Evolutionary conservation across 2,888 invertebrate species (phyloP), one percentile per base, ranked within the genome.

Genomic region (Hydrotaea cyrtoneurina): DNA sequence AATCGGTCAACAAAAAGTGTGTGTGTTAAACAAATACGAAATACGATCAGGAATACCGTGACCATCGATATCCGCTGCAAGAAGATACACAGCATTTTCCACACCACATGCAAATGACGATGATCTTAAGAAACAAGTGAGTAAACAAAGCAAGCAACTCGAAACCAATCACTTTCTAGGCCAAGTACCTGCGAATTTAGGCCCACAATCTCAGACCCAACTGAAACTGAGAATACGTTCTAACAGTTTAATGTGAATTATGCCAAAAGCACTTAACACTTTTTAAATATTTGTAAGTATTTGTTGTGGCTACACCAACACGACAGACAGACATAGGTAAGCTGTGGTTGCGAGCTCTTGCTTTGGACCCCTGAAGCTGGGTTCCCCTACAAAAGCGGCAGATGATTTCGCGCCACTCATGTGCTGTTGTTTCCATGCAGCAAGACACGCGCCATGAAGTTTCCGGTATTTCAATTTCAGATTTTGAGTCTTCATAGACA

Each of bases 401-500:
- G 73, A 74, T 74, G 73, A 74, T 74, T 13, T 46, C 71, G 53
- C 36, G 50, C 72, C 59, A 43, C 66, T 62, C 23, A 10, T 50
- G 31, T 31, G 2, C 7, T 31, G 53, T 39, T 66, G 26, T 13
- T 26, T 64, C 11, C n/a, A 11, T 17, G n/a, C 10, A 39, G 64
- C 46, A 36, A 80, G 77, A 74, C 83, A 83, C 83, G 83, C 77
- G 83, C 80, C 69, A 78, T 19, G 66, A 53, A 53, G 71, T 74
- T 78, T 83, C 83, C 83, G 83, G 80, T 64, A 71, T 62, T 21
- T 39, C 62, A 76, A 71, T 31, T 39, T 69, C 23, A 43, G 26
- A n/a, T 57, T 43, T 55, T n/a, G 55, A 72, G 39, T 64, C 59
- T 26, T 39, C 15, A 46, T 19, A 43, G 19, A 21, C 31, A 31